Conservation (phyloP, 2,888 invertebrate genomes). For the Xestia ashworthii region DNA sequence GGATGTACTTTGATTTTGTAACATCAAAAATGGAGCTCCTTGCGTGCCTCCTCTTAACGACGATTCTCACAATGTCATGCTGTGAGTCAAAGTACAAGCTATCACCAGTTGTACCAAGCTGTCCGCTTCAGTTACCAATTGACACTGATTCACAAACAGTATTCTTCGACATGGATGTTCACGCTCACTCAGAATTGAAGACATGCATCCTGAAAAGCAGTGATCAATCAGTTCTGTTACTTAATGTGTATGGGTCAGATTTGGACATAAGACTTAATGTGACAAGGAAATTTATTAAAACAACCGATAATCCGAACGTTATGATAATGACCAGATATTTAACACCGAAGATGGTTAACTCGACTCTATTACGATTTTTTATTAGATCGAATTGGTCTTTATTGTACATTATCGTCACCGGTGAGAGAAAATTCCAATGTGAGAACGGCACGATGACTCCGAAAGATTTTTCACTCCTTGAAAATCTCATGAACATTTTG, state of each 20-base stretch:
- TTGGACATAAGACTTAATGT: constrained; percentile 10
- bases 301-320: constrained; percentile 60
- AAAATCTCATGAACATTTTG: constrained; percentile 72
- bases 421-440: constrained; percentile 65
- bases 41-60: constrained; percentile 1
- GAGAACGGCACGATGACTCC: constrained; percentile 63
- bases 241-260: constrained; percentile 18
- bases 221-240: constrained; percentile 31
- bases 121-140: constrained; percentile 36
- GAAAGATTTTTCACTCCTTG: constrained; percentile 56
- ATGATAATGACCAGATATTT: constrained; percentile 64
- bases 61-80: constrained; percentile 25
- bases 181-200: constrained; percentile 36
- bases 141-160: constrained; percentile 33
- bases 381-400: constrained; percentile 67
- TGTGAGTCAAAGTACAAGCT: background rate
- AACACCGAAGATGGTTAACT: constrained; percentile 54
- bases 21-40: constrained; percentile 34
- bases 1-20: background rate
- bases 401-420: constrained; percentile 70
- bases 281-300: constrained; percentile 9
- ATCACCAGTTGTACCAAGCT: constrained; percentile 10
- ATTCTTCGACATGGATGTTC: constrained; percentile 42
- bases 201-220: constrained; percentile 38
- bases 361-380: constrained; percentile 42